phyloP scores from a whole-genome alignment of 2,888 invertebrate species.

The Sipha maydis region DNA sequence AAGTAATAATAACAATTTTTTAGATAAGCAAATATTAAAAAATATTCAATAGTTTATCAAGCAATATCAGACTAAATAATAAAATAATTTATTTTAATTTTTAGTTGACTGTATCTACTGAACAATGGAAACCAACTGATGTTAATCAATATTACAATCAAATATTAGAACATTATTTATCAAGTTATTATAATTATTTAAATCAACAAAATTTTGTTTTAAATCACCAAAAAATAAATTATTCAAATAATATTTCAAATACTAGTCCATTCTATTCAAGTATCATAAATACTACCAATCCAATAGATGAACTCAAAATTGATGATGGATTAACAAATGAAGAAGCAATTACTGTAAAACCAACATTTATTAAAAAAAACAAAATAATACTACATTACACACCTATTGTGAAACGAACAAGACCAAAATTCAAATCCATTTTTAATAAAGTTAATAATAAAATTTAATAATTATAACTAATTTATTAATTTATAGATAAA shows the following conservation, averaged over 20 bases:
- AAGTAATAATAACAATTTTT: too few species aligned
- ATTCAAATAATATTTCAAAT: neutral
- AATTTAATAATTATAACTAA: neutral
- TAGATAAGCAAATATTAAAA: too few species aligned
- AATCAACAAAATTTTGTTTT: slow-evolving; percentile 17
- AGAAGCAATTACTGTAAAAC: neutral
- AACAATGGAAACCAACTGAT: neutral
- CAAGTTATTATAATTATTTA: slow-evolving; percentile 31
- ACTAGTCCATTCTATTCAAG: neutral
- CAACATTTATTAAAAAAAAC: neutral
- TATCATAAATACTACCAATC: neutral
- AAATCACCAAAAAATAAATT: slow-evolving; percentile 31
- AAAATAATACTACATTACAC: neutral
- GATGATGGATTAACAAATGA: slow-evolving; percentile 3
- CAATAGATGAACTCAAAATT: neutral
- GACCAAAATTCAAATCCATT: slow-evolving; percentile 8
- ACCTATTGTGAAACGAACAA: slow-evolving; percentile 18
- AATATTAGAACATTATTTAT: slow-evolving; percentile 32
- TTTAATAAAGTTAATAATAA: neutral
- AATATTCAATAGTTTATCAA: too few species aligned
- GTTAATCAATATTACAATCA: slow-evolving; percentile 23
- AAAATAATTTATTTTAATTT: neutral
- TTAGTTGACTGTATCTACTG: slow-evolving; percentile 11
- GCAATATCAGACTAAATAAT: neutral
- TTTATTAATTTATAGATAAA: neutral